Evolutionary conservation across 2,888 invertebrate species (phyloP), one percentile per base, ranked within the genome.

Genomic region (Cheilosia pagana): DNA sequence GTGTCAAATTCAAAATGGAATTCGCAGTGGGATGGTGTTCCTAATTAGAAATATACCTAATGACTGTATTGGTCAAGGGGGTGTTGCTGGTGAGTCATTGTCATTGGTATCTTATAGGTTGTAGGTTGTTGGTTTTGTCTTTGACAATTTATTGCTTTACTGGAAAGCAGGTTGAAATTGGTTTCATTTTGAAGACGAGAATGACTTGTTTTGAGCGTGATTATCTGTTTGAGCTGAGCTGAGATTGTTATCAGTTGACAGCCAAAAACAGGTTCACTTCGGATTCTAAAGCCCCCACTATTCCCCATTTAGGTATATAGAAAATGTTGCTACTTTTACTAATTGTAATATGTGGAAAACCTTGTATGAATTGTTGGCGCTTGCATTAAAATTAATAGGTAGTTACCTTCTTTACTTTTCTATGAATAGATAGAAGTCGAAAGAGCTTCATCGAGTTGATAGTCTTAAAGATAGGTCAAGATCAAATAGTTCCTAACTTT

Each of bases 1-100:
- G 81, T 85, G 50, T 81, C 75, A 39, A 43, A 55, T 85, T 79
- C 50, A 7, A 63, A 39, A 68, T 60, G 39, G 62, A 43, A 55
- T 25, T n/a, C 0, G 14, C 19, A 53, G 19, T 55, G 48, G 50
- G n/a, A 43, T 12, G 23, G 21, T 23, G 1, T 28, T 81, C 23
- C 83, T 57, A 70, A 83, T 83, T 70, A 59, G 83, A 74, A 52
- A 10, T 41, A 25, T 14, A 68, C n/a, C n/a, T n/a, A n/a, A n/a
- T n/a, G n/a, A n/a, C 31, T 71, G 31, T 28, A 41, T 67, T 35
- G 23, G 35, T 25, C 48, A 70, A 39, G 21, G 39, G 39, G 53
- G 14, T 21, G 21, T 60, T 16, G 19, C 10, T 3, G 35, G 10
- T 60, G 68, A 43, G 50, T 68, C 60, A 7, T 35, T n/a, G 16